phyloP scores from a whole-genome alignment of 2,888 invertebrate species.

The Drosophila picticornis region DNA sequence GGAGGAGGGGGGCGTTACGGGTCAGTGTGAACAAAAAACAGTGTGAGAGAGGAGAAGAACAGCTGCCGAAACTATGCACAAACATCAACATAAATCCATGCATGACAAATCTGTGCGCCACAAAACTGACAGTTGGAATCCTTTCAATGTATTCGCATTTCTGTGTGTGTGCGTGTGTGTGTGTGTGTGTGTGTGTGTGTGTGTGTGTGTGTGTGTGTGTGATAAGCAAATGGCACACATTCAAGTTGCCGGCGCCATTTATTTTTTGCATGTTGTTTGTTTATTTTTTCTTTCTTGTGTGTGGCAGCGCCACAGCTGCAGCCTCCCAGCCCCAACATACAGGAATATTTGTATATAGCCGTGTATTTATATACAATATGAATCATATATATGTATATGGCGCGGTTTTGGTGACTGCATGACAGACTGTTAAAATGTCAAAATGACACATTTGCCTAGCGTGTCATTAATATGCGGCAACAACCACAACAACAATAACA shows the following conservation, averaged over 20 bases:
- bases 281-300: slow-evolving; percentile 26
- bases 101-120: slow-evolving; percentile 75
- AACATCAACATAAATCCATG: slow-evolving; percentile 76
- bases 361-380: slow-evolving; percentile 24
- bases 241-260: slow-evolving; percentile 61
- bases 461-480: slow-evolving; percentile 77
- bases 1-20: background rate
- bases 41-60: slow-evolving; percentile 20
- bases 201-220: slow-evolving; percentile 29
- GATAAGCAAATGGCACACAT: slow-evolving; percentile 78
- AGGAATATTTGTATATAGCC: slow-evolving; percentile 2
- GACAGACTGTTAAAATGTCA: slow-evolving; percentile 82
- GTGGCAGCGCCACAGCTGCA: slow-evolving; percentile 60
- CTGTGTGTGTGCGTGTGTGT: slow-evolving; percentile 1
- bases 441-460: slow-evolving; percentile 81
- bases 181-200: slow-evolving; percentile 8
- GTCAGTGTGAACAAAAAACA: slow-evolving; percentile 1
- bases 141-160: slow-evolving; percentile 9
- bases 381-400: slow-evolving; percentile 49
- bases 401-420: slow-evolving; percentile 72
- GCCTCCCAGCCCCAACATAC: slow-evolving; percentile 55
- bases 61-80: slow-evolving; percentile 54
- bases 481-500: slow-evolving; percentile 13
- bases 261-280: slow-evolving; percentile 2
- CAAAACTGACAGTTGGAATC: slow-evolving; percentile 67